These are phyloP conservation scores for Chromobotia macracanthus DNA, from an alignment of 2,797 vertebrate species.

Conservation along the genomic window DNA sequence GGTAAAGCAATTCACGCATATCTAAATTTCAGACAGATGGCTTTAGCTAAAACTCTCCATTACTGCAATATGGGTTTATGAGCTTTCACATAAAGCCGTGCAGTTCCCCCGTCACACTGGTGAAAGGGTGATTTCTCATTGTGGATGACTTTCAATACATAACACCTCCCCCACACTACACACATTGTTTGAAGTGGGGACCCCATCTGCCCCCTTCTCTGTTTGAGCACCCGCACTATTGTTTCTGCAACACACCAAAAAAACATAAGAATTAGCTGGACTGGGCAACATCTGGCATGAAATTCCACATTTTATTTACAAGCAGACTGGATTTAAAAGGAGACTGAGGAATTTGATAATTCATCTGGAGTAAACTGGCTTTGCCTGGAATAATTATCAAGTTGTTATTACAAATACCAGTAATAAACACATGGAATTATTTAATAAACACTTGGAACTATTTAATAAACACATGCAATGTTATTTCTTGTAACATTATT, in stretches of 20 bases:
- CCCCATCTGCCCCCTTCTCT: slow-evolving; percentile 65
- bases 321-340: slow-evolving; percentile 50
- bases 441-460: not conserved
- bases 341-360: slow-evolving; percentile 45
- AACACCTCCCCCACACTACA: slow-evolving; percentile 54
- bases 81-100: slow-evolving; percentile 67
- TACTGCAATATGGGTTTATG: slow-evolving; percentile 70
- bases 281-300: slow-evolving; percentile 60
- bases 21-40: slow-evolving; percentile 69
- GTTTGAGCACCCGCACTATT: slow-evolving; percentile 56
- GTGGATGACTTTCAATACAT: slow-evolving; percentile 60
- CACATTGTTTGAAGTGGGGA: slow-evolving; percentile 62
- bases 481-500: not conserved
- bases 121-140: slow-evolving; percentile 63
- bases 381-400: slow-evolving; percentile 49
- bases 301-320: slow-evolving; percentile 54
- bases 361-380: slow-evolving; percentile 36
- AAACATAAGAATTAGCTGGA: slow-evolving; percentile 43
- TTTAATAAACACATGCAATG: not conserved
- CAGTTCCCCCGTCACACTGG: slow-evolving; percentile 46
- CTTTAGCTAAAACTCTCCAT: slow-evolving; percentile 61
- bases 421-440: slow-evolving; percentile 25
- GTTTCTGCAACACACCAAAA: slow-evolving; percentile 49
- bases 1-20: slow-evolving; percentile 30
- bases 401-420: slow-evolving; percentile 42